Evolutionary conservation across 2,113 vertebrate species (phyloP).

Genomic region (Illadopsis cleaveri): DNA sequence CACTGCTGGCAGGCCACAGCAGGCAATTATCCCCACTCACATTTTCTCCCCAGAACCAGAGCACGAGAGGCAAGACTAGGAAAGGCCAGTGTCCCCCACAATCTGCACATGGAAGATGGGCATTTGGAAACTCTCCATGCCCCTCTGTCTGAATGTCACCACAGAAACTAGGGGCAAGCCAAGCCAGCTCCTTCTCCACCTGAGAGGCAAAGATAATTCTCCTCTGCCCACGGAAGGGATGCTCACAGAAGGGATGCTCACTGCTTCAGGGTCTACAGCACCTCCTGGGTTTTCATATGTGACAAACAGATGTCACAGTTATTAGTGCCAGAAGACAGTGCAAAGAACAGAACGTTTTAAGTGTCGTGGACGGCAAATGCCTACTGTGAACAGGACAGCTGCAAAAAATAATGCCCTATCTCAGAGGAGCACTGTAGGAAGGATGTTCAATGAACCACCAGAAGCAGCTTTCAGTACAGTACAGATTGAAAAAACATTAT

Average conservation of each 20-base stretch:
- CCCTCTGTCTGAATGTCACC: neutral
- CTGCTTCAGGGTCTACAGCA: neutral
- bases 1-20: neutral
- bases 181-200: neutral
- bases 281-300: neutral
- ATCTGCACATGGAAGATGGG: neutral
- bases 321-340: neutral
- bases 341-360: neutral
- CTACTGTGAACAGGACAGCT: neutral
- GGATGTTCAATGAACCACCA: neutral
- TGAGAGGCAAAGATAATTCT: neutral
- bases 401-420: neutral
- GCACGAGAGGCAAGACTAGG: fast-evolving
- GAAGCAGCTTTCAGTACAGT: neutral
- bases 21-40: neutral
- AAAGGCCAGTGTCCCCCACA: neutral
- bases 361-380: neutral
- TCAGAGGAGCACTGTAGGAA: neutral
- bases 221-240: neutral
- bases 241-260: neutral
- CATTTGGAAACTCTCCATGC: neutral
- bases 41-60: neutral
- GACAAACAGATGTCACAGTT: slow-evolving; percentile 31
- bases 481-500: neutral
- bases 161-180: neutral